A percentile compares a stretch with the other conserved stretches of the same genome.
Conservation (phyloP, 2,888 invertebrate genomes). For the Serrognathus titanus region DNA sequence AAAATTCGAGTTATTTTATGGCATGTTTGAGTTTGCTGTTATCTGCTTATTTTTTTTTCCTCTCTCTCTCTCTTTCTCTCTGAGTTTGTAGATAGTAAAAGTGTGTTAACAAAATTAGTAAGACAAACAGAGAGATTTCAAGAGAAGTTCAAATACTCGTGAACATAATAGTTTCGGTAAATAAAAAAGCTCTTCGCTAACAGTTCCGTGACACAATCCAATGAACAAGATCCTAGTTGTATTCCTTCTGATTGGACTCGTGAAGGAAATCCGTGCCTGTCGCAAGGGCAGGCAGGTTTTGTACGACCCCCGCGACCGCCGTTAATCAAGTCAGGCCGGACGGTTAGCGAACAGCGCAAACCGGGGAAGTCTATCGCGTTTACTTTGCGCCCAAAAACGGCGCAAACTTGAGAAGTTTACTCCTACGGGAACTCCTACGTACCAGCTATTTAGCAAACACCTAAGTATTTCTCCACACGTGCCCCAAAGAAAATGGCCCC, state of each 20-base stretch:
- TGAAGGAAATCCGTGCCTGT: slow-evolving; percentile 31
- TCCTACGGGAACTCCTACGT: slow-evolving; percentile 15
- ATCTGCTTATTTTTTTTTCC: background rate
- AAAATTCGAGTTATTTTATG: too few relatives aligned
- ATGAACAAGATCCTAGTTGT: slow-evolving; percentile 31
- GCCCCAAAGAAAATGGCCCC: too few relatives aligned
- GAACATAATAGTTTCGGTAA: slow-evolving; percentile 26
- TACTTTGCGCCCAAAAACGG: slow-evolving; percentile 18
- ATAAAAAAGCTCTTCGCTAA: slow-evolving; percentile 26
- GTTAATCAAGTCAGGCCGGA: slow-evolving; percentile 19
- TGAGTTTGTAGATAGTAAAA: background rate
- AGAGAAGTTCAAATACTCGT: slow-evolving; percentile 5
- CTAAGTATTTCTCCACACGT: too few relatives aligned
- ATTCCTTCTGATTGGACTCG: slow-evolving; percentile 34
- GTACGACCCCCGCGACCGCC: slow-evolving; percentile 21
- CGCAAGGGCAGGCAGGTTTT: slow-evolving; percentile 29
- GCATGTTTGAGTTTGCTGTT: too few relatives aligned
- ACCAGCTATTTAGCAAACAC: slow-evolving; percentile 12
- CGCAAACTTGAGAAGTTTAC: slow-evolving; percentile 20
- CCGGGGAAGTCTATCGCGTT: background rate
- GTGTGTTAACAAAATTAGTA: background rate
- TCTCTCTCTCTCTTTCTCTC: background rate
- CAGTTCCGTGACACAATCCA: slow-evolving; percentile 34
- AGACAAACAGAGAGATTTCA: background rate
- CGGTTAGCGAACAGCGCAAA: slow-evolving; percentile 12